Conservation (phyloP, 2,888 invertebrate species). For the Lamproptera curius region DNA sequence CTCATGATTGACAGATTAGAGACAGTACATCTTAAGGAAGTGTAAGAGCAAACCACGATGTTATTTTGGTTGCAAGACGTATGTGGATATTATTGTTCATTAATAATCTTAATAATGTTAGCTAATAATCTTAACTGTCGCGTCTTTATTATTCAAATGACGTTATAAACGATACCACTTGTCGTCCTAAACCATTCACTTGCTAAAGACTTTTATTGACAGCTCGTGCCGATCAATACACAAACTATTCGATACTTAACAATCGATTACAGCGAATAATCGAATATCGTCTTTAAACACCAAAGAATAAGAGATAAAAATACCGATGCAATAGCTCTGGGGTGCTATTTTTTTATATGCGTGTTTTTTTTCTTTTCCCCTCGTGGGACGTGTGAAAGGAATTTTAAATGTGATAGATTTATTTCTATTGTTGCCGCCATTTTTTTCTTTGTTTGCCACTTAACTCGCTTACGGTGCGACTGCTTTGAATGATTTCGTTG, state of each 20-base stretch:
- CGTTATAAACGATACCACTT: slow-evolving; percentile 1
- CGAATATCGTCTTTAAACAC: slow-evolving; percentile 3
- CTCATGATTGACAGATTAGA: too few species aligned
- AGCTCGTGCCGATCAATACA: slow-evolving; percentile 25
- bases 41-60: too few species aligned
- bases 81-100: too few species aligned
- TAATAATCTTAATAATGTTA: too few species aligned
- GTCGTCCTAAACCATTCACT: not conserved
- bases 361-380: slow-evolving; percentile 36
- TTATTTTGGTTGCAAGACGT: too few species aligned
- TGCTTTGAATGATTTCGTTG: slow-evolving; percentile 45
- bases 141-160: too few species aligned
- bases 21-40: too few species aligned
- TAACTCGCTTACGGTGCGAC: slow-evolving; percentile 50
- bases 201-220: slow-evolving; percentile 12
- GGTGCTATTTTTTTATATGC: slow-evolving; percentile 13
- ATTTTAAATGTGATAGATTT: slow-evolving; percentile 39
- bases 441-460: slow-evolving; percentile 44
- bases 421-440: slow-evolving; percentile 31
- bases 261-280: not conserved
- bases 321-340: slow-evolving; percentile 1
- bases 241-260: slow-evolving; percentile 19
- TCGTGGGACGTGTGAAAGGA: slow-evolving; percentile 48
- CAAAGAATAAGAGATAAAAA: slow-evolving; percentile 6
- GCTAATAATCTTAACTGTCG: too few species aligned